A percentile compares a stretch with the other conserved stretches of the same genome.
These are phyloP conservation scores for Misgurnus mizolepis DNA, from an alignment of 2,113 vertebrate genomes.

Conservation along the genomic window DNA sequence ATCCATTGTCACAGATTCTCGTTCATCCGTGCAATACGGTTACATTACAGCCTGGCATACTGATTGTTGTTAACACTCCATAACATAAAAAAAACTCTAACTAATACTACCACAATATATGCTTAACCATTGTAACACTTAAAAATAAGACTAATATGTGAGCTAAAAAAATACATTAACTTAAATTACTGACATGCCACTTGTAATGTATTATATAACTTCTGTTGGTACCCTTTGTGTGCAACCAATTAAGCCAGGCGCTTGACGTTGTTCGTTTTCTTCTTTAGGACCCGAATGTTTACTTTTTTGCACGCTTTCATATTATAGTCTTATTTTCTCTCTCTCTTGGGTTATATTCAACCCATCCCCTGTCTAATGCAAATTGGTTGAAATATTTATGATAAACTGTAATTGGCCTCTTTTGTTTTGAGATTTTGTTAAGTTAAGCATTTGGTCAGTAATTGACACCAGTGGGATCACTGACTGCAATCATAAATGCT, in stretches of 20 bases:
- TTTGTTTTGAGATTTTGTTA: conserved; percentile 55
- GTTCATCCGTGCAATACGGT: too few relatives aligned
- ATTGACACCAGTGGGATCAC: conserved; percentile 64
- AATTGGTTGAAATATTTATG: conserved; percentile 58
- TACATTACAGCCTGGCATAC: too few relatives aligned
- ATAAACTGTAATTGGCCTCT: conserved; percentile 57
- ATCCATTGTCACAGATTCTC: too few relatives aligned
- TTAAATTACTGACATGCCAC: neutral
- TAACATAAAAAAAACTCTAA: too few relatives aligned
- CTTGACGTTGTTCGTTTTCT: conserved; percentile 9
- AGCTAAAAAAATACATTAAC: neutral
- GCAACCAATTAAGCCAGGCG: conserved; percentile 20
- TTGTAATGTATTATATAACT: conserved; percentile 19
- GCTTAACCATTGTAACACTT: neutral
- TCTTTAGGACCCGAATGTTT: conserved; percentile 18
- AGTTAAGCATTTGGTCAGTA: conserved; percentile 54
- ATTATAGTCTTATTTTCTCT: conserved; percentile 13
- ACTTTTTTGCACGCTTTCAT: neutral
- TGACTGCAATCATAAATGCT: conserved; percentile 51
- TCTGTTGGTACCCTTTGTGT: neutral
- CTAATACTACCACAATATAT: neutral
- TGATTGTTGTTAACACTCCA: too few relatives aligned
- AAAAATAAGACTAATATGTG: neutral
- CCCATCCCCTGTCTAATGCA: conserved; percentile 43
- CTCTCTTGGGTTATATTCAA: conserved; percentile 45